phyloP scores from a whole-genome alignment of 2,888 invertebrate species.

The Tenthredo livida region DNA sequence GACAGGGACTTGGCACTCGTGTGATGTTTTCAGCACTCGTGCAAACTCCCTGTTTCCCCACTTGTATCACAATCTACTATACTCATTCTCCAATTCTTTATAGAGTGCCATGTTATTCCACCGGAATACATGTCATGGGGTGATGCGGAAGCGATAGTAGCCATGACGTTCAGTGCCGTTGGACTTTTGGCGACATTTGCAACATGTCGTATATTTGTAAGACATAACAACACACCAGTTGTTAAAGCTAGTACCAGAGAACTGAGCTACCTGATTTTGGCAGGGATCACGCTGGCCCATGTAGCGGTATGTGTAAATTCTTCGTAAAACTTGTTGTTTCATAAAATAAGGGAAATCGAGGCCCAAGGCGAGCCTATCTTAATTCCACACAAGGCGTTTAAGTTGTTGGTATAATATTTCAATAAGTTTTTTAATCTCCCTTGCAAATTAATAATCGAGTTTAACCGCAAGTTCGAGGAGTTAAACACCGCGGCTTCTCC shows the following conservation, averaged over 20 bases:
- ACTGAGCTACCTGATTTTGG: slow-evolving; percentile 86
- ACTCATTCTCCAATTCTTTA: background rate
- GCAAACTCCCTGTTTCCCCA: too few species aligned
- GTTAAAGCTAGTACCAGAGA: slow-evolving; percentile 86
- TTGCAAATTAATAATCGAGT: slow-evolving; percentile 37
- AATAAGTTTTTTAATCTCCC: slow-evolving; percentile 2
- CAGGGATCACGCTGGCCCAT: slow-evolving; percentile 77
- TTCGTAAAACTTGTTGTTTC: background rate
- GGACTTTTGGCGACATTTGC: slow-evolving; percentile 84
- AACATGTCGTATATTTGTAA: slow-evolving; percentile 83
- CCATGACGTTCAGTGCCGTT: slow-evolving; percentile 81
- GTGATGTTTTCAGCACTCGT: too few species aligned
- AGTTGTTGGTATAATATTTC: background rate
- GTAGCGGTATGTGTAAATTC: slow-evolving; percentile 64
- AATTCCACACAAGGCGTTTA: background rate
- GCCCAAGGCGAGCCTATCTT: background rate
- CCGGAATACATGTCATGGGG: slow-evolving; percentile 83
- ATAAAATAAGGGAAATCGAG: background rate
- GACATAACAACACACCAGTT: slow-evolving; percentile 87
- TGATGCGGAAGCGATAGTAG: slow-evolving; percentile 83
- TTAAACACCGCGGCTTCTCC: background rate
- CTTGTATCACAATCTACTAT: too few species aligned
- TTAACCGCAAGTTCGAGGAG: background rate
- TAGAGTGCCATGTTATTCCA: slow-evolving; percentile 82
- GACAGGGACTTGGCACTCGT: too few species aligned